Percentiles rank a stretch among this genome's conserved stretches.
These are phyloP conservation scores for Dendrolimus pini DNA, from an alignment of 2,888 invertebrate genomes.

Conservation along the genomic window DNA sequence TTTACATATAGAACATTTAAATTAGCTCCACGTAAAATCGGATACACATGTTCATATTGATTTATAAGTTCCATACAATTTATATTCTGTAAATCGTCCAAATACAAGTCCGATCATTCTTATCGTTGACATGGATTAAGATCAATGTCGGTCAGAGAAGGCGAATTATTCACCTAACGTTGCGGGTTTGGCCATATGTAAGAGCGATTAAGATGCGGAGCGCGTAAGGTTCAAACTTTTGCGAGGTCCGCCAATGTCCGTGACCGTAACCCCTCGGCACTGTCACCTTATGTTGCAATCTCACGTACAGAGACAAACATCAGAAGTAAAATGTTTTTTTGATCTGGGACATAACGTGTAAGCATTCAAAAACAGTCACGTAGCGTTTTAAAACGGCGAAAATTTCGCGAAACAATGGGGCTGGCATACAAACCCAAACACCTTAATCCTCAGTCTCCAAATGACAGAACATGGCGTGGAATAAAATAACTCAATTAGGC, in stretches of 20 bases:
- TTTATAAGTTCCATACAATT: too few species aligned
- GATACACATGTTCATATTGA: too few species aligned
- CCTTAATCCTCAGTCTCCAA: conserved; percentile 25
- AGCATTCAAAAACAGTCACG: conserved; percentile 44
- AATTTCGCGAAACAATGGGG: conserved; percentile 45
- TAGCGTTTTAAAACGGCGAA: conserved; percentile 37
- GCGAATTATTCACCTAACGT: conserved; percentile 24
- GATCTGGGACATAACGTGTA: conserved; percentile 58
- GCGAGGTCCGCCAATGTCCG: conserved; percentile 37
- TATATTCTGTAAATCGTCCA: neutral
- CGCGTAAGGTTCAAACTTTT: conserved; percentile 44
- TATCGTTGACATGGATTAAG: conserved; percentile 23
- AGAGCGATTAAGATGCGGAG: conserved; percentile 32
- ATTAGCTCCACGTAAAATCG: too few species aligned
- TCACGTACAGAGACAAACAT: conserved; percentile 62
- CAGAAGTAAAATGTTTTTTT: conserved; percentile 58
- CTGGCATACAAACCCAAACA: conserved; percentile 47
- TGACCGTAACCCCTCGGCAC: conserved; percentile 48
- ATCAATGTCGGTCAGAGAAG: conserved; percentile 34
- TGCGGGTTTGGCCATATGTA: conserved; percentile 31
- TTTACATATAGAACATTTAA: too few species aligned
- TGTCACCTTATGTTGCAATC: conserved; percentile 41
- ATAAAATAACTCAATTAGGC: conserved; percentile 21
- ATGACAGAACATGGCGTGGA: conserved; percentile 22
- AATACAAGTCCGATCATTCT: neutral